Percentiles rank a stretch among this genome's conserved stretches.
phyloP scores from a whole-genome alignment of 1,140 invertebrate genomes.

The Tetramorium alpestre region DNA sequence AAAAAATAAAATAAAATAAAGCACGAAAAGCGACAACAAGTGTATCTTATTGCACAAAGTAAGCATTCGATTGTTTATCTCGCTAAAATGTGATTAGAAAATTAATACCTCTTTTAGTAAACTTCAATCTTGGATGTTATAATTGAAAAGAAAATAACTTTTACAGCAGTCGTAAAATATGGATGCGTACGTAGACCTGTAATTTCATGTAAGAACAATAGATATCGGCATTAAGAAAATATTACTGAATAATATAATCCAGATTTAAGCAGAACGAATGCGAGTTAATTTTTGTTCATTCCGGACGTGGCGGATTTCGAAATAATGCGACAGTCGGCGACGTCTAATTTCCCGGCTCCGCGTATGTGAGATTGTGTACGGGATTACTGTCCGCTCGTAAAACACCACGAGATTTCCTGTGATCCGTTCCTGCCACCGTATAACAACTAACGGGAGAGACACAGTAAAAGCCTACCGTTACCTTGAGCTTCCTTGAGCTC shows the following conservation, averaged over 20 bases:
- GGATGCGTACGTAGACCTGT: neutral
- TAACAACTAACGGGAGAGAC: constrained; percentile 42
- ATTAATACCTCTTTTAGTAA: neutral
- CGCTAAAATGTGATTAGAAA: neutral
- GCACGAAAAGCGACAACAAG: neutral
- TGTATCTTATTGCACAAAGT: neutral
- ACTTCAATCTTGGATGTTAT: neutral
- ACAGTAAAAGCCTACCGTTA: constrained; percentile 33
- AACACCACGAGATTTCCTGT: constrained; percentile 65
- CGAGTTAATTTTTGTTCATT: constrained; percentile 36
- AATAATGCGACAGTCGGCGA: constrained; percentile 23
- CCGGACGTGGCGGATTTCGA: neutral
- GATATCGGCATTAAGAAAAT: neutral
- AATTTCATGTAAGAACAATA: neutral
- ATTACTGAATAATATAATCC: neutral
- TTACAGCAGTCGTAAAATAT: neutral
- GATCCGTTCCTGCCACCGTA: constrained; percentile 60
- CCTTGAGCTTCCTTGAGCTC: constrained; percentile 27
- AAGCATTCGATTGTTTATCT: neutral
- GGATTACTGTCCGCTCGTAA: constrained; percentile 66
- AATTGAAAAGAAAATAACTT: neutral
- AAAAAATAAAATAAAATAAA: neutral
- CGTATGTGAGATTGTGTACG: constrained; percentile 26
- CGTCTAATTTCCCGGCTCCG: constrained; percentile 40
- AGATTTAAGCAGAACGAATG: neutral